Conservation (phyloP, 2,797 vertebrate genomes). For the Ispidina picta region DNA sequence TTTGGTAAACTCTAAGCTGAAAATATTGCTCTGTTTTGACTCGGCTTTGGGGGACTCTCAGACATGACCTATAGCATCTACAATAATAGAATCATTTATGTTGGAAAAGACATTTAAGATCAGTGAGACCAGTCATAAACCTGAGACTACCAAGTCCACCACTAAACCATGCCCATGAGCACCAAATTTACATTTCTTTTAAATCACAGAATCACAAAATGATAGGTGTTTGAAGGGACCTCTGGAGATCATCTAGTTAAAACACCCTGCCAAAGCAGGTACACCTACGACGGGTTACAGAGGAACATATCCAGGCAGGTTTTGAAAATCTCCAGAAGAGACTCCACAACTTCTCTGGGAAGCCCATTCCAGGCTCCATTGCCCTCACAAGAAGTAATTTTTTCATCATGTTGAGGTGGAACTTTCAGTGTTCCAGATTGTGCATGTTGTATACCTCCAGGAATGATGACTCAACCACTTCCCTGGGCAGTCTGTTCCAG, state of each 20-base stretch:
- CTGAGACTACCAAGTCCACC: background rate
- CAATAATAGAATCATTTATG: background rate
- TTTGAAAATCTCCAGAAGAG: no score
- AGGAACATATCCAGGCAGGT: no score
- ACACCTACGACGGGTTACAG: no score
- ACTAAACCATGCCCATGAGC: background rate
- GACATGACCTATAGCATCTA: background rate
- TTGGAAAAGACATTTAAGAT: background rate
- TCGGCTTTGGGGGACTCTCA: background rate
- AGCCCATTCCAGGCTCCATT: no score
- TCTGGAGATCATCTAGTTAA: no score
- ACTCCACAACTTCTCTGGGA: no score
- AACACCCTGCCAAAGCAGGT: no score
- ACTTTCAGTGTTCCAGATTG: no score
- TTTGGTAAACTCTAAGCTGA: background rate
- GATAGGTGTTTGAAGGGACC: no score
- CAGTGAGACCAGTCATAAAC: fast-evolving
- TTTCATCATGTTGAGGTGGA: no score
- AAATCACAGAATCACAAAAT: background rate
- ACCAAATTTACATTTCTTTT: background rate
- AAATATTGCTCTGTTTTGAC: background rate
- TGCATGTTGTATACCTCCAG: background rate
- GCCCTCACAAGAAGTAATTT: no score
- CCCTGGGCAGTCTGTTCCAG: background rate
- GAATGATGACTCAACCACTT: background rate